Percentiles rank a stretch among this genome's conserved stretches.
Evolutionary conservation across 2,797 vertebrate genomes (phyloP).

Genomic region (Chrosomus eos): DNA sequence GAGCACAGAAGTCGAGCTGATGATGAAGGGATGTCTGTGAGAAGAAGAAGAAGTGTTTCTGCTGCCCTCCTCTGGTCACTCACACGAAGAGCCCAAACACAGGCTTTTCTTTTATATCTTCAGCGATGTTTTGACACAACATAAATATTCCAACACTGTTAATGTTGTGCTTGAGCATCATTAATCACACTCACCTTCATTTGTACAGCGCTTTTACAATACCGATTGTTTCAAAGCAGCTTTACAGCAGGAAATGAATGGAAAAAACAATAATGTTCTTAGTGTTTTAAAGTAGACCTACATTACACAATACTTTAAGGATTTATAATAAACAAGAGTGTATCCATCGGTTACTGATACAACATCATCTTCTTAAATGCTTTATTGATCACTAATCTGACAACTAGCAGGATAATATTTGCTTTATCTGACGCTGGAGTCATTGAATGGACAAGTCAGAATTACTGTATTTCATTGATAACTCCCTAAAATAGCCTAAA

Average conservation of each 20-base stretch:
- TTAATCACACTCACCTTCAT: not conserved
- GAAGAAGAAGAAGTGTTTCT: slow-evolving; percentile 5
- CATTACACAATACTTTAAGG: not conserved
- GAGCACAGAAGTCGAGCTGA: not conserved
- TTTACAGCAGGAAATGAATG: too few species aligned
- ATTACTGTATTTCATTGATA: not conserved
- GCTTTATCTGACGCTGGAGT: not conserved
- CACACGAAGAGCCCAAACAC: not conserved
- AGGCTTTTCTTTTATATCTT: not conserved
- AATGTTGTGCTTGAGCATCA: slow-evolving; percentile 14
- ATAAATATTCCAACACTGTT: not conserved
- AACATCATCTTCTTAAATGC: not conserved
- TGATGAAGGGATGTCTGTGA: not conserved
- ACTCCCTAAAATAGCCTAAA: not conserved
- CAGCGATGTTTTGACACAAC: not conserved
- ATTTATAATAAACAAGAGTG: not conserved
- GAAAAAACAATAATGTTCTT: not conserved
- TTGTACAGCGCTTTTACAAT: too few species aligned
- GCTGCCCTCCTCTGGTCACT: slow-evolving; percentile 51
- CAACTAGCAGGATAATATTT: not conserved
- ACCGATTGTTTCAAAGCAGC: too few species aligned
- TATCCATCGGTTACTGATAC: not conserved
- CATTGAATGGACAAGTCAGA: not conserved
- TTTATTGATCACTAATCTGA: not conserved
- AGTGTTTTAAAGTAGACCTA: not conserved